Evolutionary conservation across 1,140 invertebrate genomes (phyloP), one percentile per base, ranked within the genome.

Genomic region (Drosophila orena): DNA sequence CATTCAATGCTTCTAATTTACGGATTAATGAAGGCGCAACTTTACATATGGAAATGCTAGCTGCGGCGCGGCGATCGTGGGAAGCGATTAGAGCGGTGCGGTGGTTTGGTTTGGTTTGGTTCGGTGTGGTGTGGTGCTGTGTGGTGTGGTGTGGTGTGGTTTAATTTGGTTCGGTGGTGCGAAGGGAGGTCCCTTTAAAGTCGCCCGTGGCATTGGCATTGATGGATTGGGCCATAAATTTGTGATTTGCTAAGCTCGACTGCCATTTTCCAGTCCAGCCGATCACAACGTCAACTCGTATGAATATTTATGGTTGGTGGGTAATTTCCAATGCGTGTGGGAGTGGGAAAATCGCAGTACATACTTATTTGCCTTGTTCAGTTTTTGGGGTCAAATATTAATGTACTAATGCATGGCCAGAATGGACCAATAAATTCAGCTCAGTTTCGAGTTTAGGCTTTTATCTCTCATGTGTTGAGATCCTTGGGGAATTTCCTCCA

Each of bases 161-260:
- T 34, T n/a, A 15, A n/a, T 22, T 42, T 34, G 27, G 14, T 37
- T 52, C 38, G 64, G 64, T 64, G 64, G 64, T 68, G 43, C 55
- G 14, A 35, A 6, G 47, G 11, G 40, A 49, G 34, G 34, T 59
- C 57, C 47, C 54, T 52, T 55, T 46, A 49, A 62, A 54, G 58
- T 64, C 22, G 47, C 30, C 46, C 37, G 37, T 46, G 17, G 47
- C 44, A 60, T 43, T 79, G 84, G 76, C 79, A 90, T 88, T 91
- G 81, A 81, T 90, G 79, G 79, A 91, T 90, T 90, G 79, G 60
- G 81, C 65, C 81, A 90, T 90, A 90, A 91, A 91, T 91, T 83
- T 88, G 50, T 86, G 76, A 90, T 91, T 90, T 83, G 81, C 77
- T 74, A 83, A 83, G 81, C 79, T 80, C 65, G 72, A 65, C 62